A percentile compares a stretch with the other conserved stretches of the same genome.
Evolutionary conservation across 2,888 invertebrate genomes (phyloP).

Genomic region (Agrochola circellaris): DNA sequence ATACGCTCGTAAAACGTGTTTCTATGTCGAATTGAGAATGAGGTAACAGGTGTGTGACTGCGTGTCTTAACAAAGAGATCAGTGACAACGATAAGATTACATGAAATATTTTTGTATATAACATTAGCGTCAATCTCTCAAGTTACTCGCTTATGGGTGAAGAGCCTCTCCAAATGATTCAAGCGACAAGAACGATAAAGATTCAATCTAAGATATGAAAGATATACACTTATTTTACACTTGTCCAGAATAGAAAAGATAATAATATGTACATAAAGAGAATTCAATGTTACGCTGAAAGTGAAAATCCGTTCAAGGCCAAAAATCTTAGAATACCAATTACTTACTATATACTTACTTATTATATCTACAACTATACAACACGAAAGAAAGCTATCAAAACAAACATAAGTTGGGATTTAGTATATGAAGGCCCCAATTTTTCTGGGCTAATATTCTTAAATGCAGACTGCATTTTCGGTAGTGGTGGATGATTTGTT

Average conservation of each 20-base stretch:
- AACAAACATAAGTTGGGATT: neutral
- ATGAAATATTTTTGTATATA: neutral
- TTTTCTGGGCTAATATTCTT: neutral
- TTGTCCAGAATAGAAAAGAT: neutral
- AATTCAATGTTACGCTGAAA: too few species aligned
- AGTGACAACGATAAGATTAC: slow-evolving; percentile 2
- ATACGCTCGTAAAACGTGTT: slow-evolving; percentile 28
- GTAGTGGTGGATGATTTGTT: neutral
- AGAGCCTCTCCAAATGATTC: neutral
- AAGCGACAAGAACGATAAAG: neutral
- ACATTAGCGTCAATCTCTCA: neutral
- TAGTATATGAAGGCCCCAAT: neutral
- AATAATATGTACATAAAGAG: neutral
- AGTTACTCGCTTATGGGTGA: neutral
- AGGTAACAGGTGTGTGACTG: neutral
- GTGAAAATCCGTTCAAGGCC: neutral
- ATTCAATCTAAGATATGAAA: neutral
- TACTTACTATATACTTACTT: neutral
- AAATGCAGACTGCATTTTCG: neutral
- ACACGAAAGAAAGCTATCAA: neutral
- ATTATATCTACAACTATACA: too few species aligned
- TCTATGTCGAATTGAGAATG: slow-evolving; percentile 6
- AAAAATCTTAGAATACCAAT: neutral
- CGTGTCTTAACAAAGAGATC: neutral
- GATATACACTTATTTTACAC: neutral